These are phyloP conservation scores for Amiota mariae DNA, from an alignment of 2,888 invertebrate species.

Conservation along the genomic window DNA sequence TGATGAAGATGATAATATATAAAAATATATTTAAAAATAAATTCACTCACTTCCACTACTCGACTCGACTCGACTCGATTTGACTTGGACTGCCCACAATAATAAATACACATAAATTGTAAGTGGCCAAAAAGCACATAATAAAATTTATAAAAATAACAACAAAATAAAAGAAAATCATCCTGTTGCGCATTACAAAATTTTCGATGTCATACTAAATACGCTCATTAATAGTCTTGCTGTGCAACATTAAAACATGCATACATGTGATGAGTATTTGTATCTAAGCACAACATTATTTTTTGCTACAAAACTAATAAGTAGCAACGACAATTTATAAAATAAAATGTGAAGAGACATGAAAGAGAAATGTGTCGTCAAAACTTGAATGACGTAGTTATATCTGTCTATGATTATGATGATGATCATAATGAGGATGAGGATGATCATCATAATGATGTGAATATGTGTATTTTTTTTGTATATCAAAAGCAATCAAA, in stretches of 20 bases:
- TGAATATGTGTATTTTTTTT: conserved; percentile 23
- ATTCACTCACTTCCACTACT: too few relatives aligned
- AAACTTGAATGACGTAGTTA: conserved; percentile 7
- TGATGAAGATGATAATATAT: not conserved
- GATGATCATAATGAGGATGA: not conserved
- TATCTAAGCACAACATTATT: not conserved
- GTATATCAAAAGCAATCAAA: not conserved
- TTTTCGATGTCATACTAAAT: conserved; percentile 22
- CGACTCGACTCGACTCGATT: too few relatives aligned
- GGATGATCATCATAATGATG: conserved; percentile 11
- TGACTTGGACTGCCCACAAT: conserved; percentile 18
- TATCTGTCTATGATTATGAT: not conserved
- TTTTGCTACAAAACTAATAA: too few relatives aligned
- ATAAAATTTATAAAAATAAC: not conserved
- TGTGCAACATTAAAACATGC: not conserved
- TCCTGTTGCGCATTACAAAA: conserved; percentile 20
- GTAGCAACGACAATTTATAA: too few relatives aligned
- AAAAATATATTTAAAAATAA: conserved; percentile 25
- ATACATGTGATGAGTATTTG: not conserved
- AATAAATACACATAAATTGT: conserved; percentile 11
- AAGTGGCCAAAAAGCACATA: conserved; percentile 14
- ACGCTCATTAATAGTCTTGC: conserved; percentile 22
- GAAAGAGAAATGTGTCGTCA: conserved; percentile 1
- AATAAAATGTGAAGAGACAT: not conserved
- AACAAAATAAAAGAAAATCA: not conserved